These are phyloP conservation scores for Lepidostoma basale DNA, from an alignment of 1,140 invertebrate genomes.

Conservation along the genomic window DNA sequence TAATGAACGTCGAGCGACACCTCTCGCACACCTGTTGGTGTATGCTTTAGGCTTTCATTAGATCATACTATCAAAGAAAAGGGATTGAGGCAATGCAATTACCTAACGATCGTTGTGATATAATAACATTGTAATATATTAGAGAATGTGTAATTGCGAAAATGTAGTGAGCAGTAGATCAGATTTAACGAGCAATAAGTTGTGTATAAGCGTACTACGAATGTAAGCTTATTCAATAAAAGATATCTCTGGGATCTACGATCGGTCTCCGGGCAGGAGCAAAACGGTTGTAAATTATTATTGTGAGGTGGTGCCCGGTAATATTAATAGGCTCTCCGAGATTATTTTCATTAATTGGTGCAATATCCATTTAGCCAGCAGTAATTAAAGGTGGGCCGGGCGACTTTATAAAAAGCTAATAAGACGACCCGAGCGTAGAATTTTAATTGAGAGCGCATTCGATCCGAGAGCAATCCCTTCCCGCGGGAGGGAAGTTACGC, in stretches of 20 bases:
- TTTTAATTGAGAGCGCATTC: constrained; percentile 30
- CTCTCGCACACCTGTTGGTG: too few relatives aligned
- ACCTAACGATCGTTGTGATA: neutral
- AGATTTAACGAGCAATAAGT: constrained; percentile 8
- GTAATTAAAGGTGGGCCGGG: constrained; percentile 14
- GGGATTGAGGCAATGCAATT: neutral
- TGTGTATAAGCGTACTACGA: too few relatives aligned
- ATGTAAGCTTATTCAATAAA: too few relatives aligned
- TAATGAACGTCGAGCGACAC: too few relatives aligned
- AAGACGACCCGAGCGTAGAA: constrained; percentile 27
- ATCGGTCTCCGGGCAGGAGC: too few relatives aligned
- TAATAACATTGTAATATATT: constrained; percentile 10
- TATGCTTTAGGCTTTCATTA: too few relatives aligned
- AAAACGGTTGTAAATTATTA: too few relatives aligned
- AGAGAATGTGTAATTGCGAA: constrained; percentile 8
- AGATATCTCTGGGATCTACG: too few relatives aligned
- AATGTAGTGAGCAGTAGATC: constrained; percentile 12
- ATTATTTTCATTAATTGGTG: neutral
- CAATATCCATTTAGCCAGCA: constrained; percentile 8
- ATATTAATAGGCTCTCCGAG: neutral
- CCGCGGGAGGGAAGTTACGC: neutral
- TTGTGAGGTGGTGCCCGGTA: neutral
- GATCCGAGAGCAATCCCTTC: constrained; percentile 11
- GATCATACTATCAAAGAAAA: too few relatives aligned
- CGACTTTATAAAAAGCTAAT: constrained; percentile 28